These are phyloP conservation scores for Hydrozoanthus tunicans DNA, from an alignment of 64 coral and sea anemone genomes.

Conservation along the genomic window DNA sequence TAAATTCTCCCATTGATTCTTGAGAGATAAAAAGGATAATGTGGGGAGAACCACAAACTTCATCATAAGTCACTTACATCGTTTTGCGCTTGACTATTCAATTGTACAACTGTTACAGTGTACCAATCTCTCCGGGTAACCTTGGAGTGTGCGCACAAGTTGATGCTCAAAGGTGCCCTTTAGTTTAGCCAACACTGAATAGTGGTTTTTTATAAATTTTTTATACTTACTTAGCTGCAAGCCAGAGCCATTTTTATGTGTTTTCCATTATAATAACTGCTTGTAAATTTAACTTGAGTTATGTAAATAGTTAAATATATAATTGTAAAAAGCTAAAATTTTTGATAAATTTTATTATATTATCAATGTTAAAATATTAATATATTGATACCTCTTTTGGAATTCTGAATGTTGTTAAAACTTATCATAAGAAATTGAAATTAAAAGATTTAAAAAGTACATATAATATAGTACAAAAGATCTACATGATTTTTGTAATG, in stretches of 20 bases:
- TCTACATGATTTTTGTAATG: no score
- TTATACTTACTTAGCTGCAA: not conserved
- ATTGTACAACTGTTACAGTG: no score
- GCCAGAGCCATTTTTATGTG: not conserved
- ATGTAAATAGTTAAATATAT: not conserved
- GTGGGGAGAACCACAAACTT: no score
- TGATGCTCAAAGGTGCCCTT: no score
- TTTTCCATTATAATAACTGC: not conserved
- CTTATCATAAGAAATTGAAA: not conserved
- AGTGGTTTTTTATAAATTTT: not conserved
- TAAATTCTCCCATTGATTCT: no score
- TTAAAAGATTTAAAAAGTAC: not conserved
- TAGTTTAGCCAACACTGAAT: no score
- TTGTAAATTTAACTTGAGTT: not conserved
- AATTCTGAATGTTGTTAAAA: not conserved
- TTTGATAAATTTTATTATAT: not conserved
- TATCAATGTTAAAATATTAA: not conserved
- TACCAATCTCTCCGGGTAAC: no score
- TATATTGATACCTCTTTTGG: not conserved
- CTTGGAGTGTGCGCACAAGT: no score
- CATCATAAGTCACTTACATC: no score
- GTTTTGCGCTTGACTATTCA: no score
- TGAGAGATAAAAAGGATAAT: no score
- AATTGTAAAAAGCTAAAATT: not conserved
- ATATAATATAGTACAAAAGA: no score